Percentiles rank a stretch among this genome's conserved stretches.
Conservation (phyloP, 2,888 invertebrate genomes). For the Nebria salina region DNA sequence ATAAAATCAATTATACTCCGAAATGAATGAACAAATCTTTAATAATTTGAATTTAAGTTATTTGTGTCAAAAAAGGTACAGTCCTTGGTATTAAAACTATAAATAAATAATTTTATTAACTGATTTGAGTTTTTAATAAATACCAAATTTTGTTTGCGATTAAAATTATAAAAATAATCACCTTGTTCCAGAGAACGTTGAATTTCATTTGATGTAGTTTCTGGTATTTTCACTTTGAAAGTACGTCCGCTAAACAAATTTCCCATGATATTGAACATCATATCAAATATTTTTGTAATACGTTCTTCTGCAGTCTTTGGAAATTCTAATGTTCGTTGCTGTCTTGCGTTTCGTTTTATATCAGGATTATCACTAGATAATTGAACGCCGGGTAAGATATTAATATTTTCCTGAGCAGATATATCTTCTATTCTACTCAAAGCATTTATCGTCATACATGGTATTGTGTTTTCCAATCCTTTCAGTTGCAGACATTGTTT, state of each 20-base stretch:
- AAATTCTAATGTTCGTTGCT: conserved; percentile 49
- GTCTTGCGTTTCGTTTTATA: conserved; percentile 41
- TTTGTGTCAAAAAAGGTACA: too few species aligned
- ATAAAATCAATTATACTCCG: too few species aligned
- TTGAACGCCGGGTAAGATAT: conserved; percentile 68
- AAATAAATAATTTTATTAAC: too few species aligned
- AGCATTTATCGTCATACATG: conserved; percentile 70
- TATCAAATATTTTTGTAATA: conserved; percentile 65
- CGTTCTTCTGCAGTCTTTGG: conserved; percentile 66
- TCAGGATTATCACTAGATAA: conserved; percentile 59
- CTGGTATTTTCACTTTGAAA: conserved; percentile 76
- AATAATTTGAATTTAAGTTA: too few species aligned
- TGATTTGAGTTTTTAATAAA: not conserved
- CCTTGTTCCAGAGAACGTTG: conserved; percentile 83
- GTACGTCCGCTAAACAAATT: conserved; percentile 71
- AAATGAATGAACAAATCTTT: too few species aligned
- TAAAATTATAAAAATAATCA: conserved; percentile 55
- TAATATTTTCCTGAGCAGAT: conserved; percentile 66
- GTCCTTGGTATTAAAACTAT: too few species aligned
- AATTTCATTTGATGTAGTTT: conserved; percentile 71
- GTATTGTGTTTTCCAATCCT: conserved; percentile 61
- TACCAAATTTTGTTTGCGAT: not conserved
- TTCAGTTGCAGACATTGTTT: conserved; percentile 32
- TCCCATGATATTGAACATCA: conserved; percentile 67
- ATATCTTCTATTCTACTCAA: conserved; percentile 67